phyloP scores from a whole-genome alignment of 2,113 vertebrate species.

The Parotia lawesii region DNA sequence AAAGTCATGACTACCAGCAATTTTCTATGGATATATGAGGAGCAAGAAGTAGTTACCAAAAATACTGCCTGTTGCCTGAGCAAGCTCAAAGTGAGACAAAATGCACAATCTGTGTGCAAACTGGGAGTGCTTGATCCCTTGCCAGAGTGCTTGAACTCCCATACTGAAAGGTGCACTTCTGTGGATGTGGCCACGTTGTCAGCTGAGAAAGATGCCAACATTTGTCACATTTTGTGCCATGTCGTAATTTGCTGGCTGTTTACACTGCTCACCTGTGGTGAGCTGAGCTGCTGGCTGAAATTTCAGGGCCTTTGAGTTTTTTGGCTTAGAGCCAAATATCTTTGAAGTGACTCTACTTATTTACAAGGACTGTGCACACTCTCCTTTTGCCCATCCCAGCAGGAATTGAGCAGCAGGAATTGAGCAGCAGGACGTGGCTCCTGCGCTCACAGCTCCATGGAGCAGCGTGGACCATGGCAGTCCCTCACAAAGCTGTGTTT shows the following conservation, averaged over 20 bases:
- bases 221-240: not conserved
- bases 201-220: not conserved
- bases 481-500: fast-evolving
- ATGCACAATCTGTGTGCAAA: not conserved
- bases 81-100: not conserved
- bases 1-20: not conserved
- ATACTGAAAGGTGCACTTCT: not conserved
- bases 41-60: not conserved
- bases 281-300: not conserved
- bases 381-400: not conserved
- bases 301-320: not conserved
- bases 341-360: not conserved
- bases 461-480: fast-evolving
- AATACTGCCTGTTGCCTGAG: not conserved
- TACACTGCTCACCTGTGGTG: not conserved
- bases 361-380: not conserved
- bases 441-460: fast-evolving
- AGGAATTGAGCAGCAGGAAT: not conserved
- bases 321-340: not conserved
- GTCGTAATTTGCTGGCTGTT: not conserved
- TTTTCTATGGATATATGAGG: not conserved
- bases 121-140: not conserved
- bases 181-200: not conserved
- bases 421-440: not conserved
- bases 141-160: not conserved